Evolutionary conservation across 2,113 vertebrate species (phyloP).

Genomic region (Cheirogaleus medius): DNA sequence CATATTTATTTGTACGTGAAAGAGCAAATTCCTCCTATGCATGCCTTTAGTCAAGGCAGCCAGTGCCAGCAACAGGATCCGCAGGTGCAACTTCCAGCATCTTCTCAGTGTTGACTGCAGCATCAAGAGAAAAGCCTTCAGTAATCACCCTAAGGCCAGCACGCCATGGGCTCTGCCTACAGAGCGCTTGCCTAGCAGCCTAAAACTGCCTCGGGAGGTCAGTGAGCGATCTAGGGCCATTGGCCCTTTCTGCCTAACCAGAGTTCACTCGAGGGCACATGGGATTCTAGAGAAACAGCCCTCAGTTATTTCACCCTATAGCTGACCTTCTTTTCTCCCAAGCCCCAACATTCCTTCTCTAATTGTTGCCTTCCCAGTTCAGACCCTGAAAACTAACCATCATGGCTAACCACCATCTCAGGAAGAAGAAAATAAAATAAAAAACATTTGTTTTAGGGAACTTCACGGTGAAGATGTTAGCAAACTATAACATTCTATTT

Average conservation of each 20-base stretch:
- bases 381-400: not conserved
- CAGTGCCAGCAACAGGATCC: not conserved
- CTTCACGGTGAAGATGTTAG: not conserved
- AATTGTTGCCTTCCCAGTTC: not conserved
- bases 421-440: not conserved
- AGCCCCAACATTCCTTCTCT: not conserved
- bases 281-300: not conserved
- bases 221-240: not conserved
- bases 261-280: not conserved
- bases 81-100: conserved; percentile 16
- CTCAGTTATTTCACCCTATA: not conserved
- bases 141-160: not conserved
- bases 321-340: not conserved
- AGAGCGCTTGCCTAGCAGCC: not conserved
- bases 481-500: not conserved
- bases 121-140: not conserved
- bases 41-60: not conserved
- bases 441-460: not conserved
- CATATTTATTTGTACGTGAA: conserved; percentile 31
- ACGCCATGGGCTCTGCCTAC: not conserved
- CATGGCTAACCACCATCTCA: not conserved
- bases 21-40: not conserved
- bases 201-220: not conserved
- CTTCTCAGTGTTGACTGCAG: not conserved
- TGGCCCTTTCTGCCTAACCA: not conserved